A percentile compares a stretch with the other conserved stretches of the same genome.
Evolutionary conservation across 2,888 invertebrate genomes (phyloP).

Genomic region (Ormyrus pomaceus): DNA sequence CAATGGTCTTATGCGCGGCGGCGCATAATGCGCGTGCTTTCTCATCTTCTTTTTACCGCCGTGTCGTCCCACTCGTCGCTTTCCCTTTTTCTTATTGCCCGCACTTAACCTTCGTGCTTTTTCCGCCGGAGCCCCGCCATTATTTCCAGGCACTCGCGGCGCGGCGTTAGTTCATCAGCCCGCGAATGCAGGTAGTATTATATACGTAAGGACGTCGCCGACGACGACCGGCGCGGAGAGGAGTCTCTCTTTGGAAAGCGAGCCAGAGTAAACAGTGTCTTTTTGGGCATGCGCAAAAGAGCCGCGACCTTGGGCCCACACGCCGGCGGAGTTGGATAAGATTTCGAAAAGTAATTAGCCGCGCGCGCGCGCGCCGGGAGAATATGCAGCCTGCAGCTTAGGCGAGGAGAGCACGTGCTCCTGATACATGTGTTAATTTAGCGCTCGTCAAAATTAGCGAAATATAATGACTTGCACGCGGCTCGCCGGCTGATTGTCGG

Average conservation of each 20-base stretch:
- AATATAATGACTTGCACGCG: constrained; percentile 14
- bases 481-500: neutral
- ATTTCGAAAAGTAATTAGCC: constrained; percentile 40
- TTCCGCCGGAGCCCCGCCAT: too few relatives aligned
- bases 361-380: neutral
- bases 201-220: too few relatives aligned
- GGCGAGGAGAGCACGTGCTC: neutral
- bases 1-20: constrained; percentile 33
- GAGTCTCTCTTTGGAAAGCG: constrained; percentile 60
- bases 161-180: too few relatives aligned
- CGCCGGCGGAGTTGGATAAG: constrained; percentile 17
- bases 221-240: too few relatives aligned
- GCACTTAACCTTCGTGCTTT: neutral
- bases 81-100: neutral
- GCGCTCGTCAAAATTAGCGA: constrained; percentile 32
- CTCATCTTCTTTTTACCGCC: neutral
- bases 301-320: constrained; percentile 9
- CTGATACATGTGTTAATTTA: constrained; percentile 11
- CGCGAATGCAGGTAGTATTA: too few relatives aligned
- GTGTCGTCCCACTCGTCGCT: neutral
- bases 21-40: neutral
- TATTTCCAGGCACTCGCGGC: too few relatives aligned
- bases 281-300: constrained; percentile 8
- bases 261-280: constrained; percentile 64
- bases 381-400: neutral